Evolutionary conservation across 1,140 invertebrate genomes (phyloP).

Genomic region (Drosophila albomicans): DNA sequence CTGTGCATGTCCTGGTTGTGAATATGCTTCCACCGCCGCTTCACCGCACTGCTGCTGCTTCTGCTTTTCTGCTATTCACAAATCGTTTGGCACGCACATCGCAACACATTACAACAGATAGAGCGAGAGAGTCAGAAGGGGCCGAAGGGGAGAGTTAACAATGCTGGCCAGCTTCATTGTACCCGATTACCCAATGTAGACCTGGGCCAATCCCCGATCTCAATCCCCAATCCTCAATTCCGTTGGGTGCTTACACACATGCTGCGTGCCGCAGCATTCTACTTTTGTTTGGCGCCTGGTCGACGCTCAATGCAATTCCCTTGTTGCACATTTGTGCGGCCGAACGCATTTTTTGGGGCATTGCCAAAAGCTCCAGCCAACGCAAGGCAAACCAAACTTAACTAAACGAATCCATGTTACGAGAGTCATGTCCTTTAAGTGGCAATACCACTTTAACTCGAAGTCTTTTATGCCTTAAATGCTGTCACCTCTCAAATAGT

Average conservation of each 20-base stretch:
- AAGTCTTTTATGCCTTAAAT: neutral
- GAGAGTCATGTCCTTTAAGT: neutral
- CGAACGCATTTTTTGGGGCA: slow-evolving; percentile 58
- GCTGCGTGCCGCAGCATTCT: slow-evolving; percentile 25
- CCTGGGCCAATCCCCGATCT: slow-evolving; percentile 4
- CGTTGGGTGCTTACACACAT: slow-evolving; percentile 38
- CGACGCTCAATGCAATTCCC: slow-evolving; percentile 41
- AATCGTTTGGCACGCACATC: slow-evolving; percentile 72
- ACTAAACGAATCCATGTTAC: neutral
- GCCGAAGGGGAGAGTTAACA: slow-evolving; percentile 27
- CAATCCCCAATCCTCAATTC: slow-evolving; percentile 23
- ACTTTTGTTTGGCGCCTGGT: slow-evolving; percentile 28
- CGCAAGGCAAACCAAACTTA: slow-evolving; percentile 12
- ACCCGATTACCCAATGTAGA: neutral
- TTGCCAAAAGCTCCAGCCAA: slow-evolving; percentile 57
- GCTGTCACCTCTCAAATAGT: neutral
- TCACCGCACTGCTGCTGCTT: neutral
- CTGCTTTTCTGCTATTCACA: slow-evolving; percentile 56
- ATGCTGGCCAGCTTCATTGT: slow-evolving; percentile 53
- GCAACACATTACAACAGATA: neutral
- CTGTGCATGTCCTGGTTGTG: slow-evolving; percentile 12
- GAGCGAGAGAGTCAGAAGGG: neutral
- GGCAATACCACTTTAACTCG: slow-evolving; percentile 10
- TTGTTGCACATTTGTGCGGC: slow-evolving; percentile 62
- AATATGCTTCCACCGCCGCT: slow-evolving; percentile 7